Base-by-base conservation (phyloP, 2,888 invertebrate species). In the Xylota sylvarum region DNA sequence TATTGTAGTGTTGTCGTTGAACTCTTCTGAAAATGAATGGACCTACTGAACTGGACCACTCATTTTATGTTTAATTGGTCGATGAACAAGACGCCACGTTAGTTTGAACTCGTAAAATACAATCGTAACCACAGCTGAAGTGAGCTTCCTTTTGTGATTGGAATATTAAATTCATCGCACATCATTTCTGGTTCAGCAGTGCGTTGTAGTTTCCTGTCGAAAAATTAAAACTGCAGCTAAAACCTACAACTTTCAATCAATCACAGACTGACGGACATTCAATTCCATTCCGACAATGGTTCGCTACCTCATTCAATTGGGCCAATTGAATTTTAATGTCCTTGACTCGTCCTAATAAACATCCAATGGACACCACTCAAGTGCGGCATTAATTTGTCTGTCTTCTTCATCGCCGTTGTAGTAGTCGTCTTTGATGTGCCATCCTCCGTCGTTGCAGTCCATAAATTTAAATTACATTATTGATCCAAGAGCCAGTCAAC, bases 391-490 rank as follows among this genome's bases (percentile, higher is more conserved):
- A 86, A 86, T 86, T 86, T 86, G 81, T 81, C 67, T 77, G 81
- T 86, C 85, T 52, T 77, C 77, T 77, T 58, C 70, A 64, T 65
- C 64, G 74, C 23, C 56, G 55, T 60, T 52, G 43, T 65, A 30
- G 27, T 65, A 7, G 60, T 77, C 64, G 52, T 84, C 70, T 70
- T 70, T 19, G 50, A 70, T 73, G 43, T 64, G 65, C 77, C 43
- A 62, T 62, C 46, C 12, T 48, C 30, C 69, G 48, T 14, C 62
- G 67, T 77, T 81, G 85, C 77, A 81, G 77, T 86, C 81, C 85
- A 77, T 77, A 81, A 86, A 86, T 86, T 81, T 81, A 86, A 86
- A 86, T 86, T 81, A 81, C 85, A 72, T 86, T 86, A 86, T 86
- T 86, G 85, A 86, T 86, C 85, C 85, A 72, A 70, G 58, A 76